Conservation (phyloP, 2,888 invertebrate genomes). For the Elysia crispata region DNA sequence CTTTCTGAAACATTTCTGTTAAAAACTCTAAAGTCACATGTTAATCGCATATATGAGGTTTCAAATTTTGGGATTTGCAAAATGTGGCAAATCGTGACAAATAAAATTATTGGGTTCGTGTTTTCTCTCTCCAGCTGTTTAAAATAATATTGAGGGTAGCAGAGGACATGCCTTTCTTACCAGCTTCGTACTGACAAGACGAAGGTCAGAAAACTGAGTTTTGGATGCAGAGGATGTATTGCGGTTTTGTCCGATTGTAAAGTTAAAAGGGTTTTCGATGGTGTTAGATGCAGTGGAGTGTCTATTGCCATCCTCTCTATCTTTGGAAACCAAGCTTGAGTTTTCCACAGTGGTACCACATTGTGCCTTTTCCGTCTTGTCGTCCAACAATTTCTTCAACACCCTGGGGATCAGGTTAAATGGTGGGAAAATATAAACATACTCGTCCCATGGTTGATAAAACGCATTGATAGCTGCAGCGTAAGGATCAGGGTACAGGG, state of each 20-base stretch:
- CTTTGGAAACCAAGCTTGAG: neutral
- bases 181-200: neutral
- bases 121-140: neutral
- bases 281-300: neutral
- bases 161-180: neutral
- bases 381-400: neutral
- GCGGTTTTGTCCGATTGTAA: neutral
- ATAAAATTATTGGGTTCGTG: neutral
- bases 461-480: neutral
- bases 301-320: neutral
- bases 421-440: constrained; percentile 4
- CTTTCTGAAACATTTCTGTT: neutral
- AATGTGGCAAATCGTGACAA: neutral
- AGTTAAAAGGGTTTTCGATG: neutral
- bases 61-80: neutral
- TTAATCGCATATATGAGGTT: neutral
- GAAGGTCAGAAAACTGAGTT: too few relatives aligned
- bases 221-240: neutral
- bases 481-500: neutral
- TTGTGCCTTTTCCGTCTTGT: neutral
- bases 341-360: neutral
- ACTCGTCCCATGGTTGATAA: neutral
- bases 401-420: constrained; percentile 5
- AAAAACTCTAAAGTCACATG: neutral
- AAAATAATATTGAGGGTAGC: neutral